Evolutionary conservation across 1,140 invertebrate genomes (phyloP).

Genomic region (Bombus picipes): DNA sequence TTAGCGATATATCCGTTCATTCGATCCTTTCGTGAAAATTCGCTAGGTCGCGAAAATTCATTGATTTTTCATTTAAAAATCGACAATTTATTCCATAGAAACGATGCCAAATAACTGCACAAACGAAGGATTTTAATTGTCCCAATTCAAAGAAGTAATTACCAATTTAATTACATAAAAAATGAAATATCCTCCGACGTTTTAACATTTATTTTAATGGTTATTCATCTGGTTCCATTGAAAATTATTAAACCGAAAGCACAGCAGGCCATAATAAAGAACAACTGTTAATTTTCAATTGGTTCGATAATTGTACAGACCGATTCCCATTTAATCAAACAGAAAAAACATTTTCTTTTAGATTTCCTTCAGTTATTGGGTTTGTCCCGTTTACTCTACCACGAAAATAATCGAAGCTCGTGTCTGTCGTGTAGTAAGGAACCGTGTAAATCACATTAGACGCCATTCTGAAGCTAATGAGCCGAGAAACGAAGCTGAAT

Average conservation of each 20-base stretch:
- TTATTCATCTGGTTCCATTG: not conserved
- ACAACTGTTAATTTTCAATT: not conserved
- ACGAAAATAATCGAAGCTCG: not conserved
- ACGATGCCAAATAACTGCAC: too few relatives aligned
- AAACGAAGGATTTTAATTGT: too few relatives aligned
- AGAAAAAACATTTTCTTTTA: not conserved
- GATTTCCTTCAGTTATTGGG: not conserved
- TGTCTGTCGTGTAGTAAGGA: not conserved
- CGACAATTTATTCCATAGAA: too few relatives aligned
- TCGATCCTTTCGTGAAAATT: not conserved
- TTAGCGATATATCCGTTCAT: not conserved
- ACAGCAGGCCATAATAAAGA: not conserved
- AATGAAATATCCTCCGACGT: too few relatives aligned
- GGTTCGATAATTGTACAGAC: not conserved
- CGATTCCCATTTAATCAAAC: not conserved
- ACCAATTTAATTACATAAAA: too few relatives aligned
- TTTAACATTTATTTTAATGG: too few relatives aligned
- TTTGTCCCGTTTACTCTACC: not conserved
- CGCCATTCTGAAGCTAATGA: not conserved
- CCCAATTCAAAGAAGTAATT: too few relatives aligned
- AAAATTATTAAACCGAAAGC: not conserved
- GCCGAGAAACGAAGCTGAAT: slow-evolving; percentile 10
- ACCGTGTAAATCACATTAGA: not conserved
- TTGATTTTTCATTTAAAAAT: too few relatives aligned
- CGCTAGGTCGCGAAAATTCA: too few relatives aligned